Base-by-base conservation (phyloP, 2,797 vertebrate genomes). In the Nannoperca obscura region DNA sequence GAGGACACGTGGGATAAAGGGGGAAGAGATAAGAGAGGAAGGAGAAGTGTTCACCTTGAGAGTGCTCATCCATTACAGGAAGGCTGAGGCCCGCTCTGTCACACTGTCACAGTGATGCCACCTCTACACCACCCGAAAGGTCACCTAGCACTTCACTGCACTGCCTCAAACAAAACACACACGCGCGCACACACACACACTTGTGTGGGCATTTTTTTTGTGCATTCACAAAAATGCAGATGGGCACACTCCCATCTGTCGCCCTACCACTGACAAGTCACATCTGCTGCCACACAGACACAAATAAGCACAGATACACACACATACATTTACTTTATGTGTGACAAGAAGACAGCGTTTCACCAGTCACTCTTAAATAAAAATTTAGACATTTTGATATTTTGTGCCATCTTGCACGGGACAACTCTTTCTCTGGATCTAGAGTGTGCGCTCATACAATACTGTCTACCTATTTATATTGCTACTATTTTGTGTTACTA, bases 1-100 rank as follows among this genome's bases (percentile, higher is more conserved):
- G 80, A 86, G 87, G 81, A 78, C 85, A 76, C 50, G 61, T 80
- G 85, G 86, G 84, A 89, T 83, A 82, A 89, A 78, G 64, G 81
- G 78, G 71, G 78, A 58, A 77, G 73, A 65, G 81, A 73, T 78
- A 70, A 74, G 64, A 69, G 75, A 79, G 79, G 80, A 81, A 88
- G 86, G 81, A 88, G 90, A 90, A 89, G 91, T 90, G 88, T 92
- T 95, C 93, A 95, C 95, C 95, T 95, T 95, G 94, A 95, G 93
- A 93, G 92, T 91, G 93, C 92, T 94, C 95, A 96, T 96, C 95
- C 91, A 95, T 96, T 95, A 95, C 93, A 91, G 89, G 80, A 88
- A 89, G 89, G 90, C 89, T 92, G 85, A 93, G 92, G 91, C 92
- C 91, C 86, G 89, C 93, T 94, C 94, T 94, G 95, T 95, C 94